phyloP scores from a whole-genome alignment of 2,888 invertebrate species.

The Elmis aenea region DNA sequence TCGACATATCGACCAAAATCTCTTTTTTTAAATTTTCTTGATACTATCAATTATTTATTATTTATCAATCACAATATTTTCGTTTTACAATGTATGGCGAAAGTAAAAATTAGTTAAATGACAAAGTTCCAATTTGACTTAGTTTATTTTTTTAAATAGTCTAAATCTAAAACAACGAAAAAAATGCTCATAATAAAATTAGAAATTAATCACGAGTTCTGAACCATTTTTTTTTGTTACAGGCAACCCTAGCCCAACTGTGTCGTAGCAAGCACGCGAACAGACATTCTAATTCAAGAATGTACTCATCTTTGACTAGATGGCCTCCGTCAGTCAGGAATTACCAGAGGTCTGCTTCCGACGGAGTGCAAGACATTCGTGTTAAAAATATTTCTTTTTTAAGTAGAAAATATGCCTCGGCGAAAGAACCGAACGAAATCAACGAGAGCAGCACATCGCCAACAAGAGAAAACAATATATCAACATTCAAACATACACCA shows the following conservation, averaged over 20 bases:
- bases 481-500: background rate
- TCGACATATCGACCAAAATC: too few relatives aligned
- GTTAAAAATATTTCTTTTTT: background rate
- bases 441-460: background rate
- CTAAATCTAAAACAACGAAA: too few relatives aligned
- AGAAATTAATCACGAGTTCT: too few relatives aligned
- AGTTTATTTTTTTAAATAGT: too few relatives aligned
- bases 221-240: constrained; percentile 27
- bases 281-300: constrained; percentile 17
- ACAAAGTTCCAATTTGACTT: too few relatives aligned
- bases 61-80: too few relatives aligned
- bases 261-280: constrained; percentile 37
- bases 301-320: constrained; percentile 25
- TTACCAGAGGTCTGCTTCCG: constrained; percentile 15
- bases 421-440: background rate
- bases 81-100: too few relatives aligned
- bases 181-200: too few relatives aligned
- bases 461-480: background rate
- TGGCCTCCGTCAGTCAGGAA: constrained; percentile 24
- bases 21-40: too few relatives aligned
- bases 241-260: constrained; percentile 47
- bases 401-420: background rate
- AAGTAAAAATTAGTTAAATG: too few relatives aligned
- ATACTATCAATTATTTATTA: too few relatives aligned
- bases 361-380: background rate